phyloP scores from a whole-genome alignment of 2,797 vertebrate species.

The Leuciscus waleckii region DNA sequence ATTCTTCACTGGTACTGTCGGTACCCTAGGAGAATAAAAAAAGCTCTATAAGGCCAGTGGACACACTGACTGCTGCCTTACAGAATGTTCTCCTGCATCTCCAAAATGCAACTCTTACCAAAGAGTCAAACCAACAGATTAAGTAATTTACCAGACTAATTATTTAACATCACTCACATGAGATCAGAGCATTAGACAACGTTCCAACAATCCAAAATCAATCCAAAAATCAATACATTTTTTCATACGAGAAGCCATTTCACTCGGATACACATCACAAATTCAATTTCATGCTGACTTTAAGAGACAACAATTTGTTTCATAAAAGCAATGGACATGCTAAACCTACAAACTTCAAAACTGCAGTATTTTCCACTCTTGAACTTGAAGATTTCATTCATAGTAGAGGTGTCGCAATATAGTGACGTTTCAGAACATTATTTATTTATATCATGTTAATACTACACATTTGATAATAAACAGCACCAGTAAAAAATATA shows the following conservation, averaged over 20 bases:
- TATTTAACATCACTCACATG: neutral
- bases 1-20: conserved; percentile 94
- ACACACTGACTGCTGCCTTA: neutral
- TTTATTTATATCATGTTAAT: neutral
- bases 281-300: too few relatives aligned
- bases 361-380: neutral
- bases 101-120: neutral
- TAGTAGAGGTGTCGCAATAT: neutral
- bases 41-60: neutral
- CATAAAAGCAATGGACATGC: neutral
- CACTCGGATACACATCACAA: too few relatives aligned
- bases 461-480: neutral
- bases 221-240: neutral
- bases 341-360: neutral
- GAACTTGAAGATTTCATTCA: neutral
- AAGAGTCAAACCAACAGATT: neutral
- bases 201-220: neutral
- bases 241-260: neutral
- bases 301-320: too few relatives aligned
- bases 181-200: neutral
- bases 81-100: neutral
- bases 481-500: neutral
- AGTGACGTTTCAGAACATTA: neutral
- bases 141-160: neutral
- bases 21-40: conserved; percentile 79